Evolutionary conservation across 2,797 vertebrate species (phyloP), one percentile per base, ranked within the genome.

Genomic region (Halcyon chelicuti): DNA sequence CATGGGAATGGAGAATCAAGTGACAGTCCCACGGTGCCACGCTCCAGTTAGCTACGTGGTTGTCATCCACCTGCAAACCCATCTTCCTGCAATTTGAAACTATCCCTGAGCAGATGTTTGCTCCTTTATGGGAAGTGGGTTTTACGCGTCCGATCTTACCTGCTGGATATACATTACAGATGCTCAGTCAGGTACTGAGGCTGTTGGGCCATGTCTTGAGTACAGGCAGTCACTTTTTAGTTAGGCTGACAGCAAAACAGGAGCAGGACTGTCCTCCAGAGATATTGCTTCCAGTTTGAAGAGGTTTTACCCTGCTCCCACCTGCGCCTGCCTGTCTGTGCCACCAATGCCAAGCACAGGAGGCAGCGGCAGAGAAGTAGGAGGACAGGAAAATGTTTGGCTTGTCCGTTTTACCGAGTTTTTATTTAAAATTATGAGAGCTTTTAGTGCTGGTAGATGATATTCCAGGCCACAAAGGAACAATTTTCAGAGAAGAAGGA

Each of bases 291-390:
- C 26, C 51, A 29, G 51, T 52, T 52, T 29, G 51, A 52, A 52
- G 51, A 52, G 51, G 51, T 52, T 52, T 52, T 29, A 52, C 51
- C 68, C 65, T 14, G n/a, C 26, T 63, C 29, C 46, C 33, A 8
- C 4, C 44, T 0, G 3, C 22, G 22, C 12, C 21, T 0, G 0
- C n/a, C 73, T 7, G 1, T 23, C 78, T 2, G 1, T 5, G 40
- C 6, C 2, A 26, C 28, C 55, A 68, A 40, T 42, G n/a, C 39
- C 5, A 4, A 77, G 60, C 68, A 65, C 39, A 31, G 42, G 28
- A 65, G 21, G 14, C 42, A 67, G 9, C 3, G 8, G 25, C 39
- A 65, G 58, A 52, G 71, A 49, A 46, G 18, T 0, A 29, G 37
- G 65, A 84, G 61, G 40, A 42, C 49, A 28, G 28, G 31, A 26